phyloP scores from a whole-genome alignment of 1,140 invertebrate species.

The Periplaneta americana region DNA sequence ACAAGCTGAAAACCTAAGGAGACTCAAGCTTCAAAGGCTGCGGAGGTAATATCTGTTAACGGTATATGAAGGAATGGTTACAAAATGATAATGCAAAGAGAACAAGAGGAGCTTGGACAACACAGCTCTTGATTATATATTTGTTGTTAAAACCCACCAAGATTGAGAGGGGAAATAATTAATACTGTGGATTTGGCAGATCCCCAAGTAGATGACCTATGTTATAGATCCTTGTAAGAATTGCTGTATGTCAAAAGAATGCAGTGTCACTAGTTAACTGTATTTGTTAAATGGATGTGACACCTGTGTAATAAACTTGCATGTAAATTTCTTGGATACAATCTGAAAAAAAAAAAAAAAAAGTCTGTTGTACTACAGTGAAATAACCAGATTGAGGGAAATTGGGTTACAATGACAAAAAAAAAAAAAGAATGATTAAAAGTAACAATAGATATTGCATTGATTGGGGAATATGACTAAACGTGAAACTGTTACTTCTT shows the following conservation, averaged over 20 bases:
- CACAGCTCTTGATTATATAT: neutral
- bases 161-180: neutral
- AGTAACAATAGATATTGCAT: neutral
- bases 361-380: neutral
- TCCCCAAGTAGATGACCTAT: neutral
- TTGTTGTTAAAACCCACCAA: neutral
- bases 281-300: neutral
- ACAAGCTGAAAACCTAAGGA: slow-evolving; percentile 20
- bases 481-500: neutral
- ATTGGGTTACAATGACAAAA: neutral
- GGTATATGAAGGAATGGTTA: neutral
- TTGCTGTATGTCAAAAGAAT: no score
- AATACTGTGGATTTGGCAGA: neutral
- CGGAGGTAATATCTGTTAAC: slow-evolving; percentile 21
- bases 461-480: neutral
- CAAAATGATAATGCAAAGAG: neutral
- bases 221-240: no score
- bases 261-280: neutral
- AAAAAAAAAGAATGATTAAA: neutral
- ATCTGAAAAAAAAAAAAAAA: neutral
- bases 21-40: slow-evolving; percentile 20
- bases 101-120: neutral
- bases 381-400: neutral
- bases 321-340: neutral
- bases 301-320: neutral